Evolutionary conservation across 2,113 vertebrate species (phyloP).

Genomic region (Larimichthys crocea): DNA sequence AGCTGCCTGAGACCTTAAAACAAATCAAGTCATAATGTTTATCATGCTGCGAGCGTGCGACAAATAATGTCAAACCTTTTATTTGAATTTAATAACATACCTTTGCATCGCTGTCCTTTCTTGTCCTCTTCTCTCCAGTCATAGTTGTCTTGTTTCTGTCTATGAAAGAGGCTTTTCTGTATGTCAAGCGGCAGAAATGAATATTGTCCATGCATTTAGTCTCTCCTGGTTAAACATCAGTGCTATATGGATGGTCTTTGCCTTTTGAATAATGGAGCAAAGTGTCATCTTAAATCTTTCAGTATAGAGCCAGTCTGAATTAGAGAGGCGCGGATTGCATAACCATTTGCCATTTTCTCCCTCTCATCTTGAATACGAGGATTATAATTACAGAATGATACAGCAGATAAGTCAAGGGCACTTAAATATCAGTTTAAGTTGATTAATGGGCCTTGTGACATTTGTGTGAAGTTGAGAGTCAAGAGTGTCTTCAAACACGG

Average conservation of each 20-base stretch:
- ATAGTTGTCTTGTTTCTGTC: neutral
- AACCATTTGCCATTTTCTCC: conserved; percentile 44
- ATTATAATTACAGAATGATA: conserved; percentile 68
- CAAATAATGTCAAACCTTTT: neutral
- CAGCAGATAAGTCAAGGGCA: conserved; percentile 55
- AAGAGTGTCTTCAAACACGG: conserved; percentile 37
- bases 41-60: neutral
- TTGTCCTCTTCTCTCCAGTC: neutral
- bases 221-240: conserved; percentile 7
- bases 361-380: conserved; percentile 42
- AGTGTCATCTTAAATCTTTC: conserved; percentile 50
- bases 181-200: neutral
- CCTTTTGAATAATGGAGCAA: conserved; percentile 45
- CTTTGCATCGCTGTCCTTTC: neutral
- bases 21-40: neutral
- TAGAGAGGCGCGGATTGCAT: neutral
- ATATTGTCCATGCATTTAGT: neutral
- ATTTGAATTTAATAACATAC: neutral
- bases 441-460: conserved; percentile 74
- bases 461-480: conserved; percentile 72
- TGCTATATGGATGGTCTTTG: conserved; percentile 6
- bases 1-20: neutral
- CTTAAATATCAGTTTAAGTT: conserved; percentile 72
- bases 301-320: conserved; percentile 22
- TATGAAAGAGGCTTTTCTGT: neutral